These are phyloP conservation scores for Ploceus nigricollis DNA, from an alignment of 2,113 vertebrate species.

Conservation along the genomic window DNA sequence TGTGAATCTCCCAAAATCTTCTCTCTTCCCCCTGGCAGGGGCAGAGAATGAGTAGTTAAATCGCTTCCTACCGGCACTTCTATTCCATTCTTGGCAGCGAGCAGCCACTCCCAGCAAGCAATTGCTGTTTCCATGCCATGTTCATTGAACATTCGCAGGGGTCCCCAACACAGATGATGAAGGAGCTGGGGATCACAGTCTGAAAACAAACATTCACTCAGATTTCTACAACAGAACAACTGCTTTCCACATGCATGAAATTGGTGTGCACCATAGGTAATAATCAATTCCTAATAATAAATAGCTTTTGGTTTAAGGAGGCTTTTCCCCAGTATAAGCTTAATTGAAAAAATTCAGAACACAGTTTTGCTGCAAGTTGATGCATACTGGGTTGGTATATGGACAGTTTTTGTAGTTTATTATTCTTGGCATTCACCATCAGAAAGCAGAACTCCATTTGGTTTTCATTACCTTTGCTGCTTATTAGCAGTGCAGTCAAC, in stretches of 20 bases:
- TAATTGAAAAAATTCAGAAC: not conserved
- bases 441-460: not conserved
- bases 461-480: conserved; percentile 81
- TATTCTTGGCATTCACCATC: not conserved
- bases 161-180: conserved; percentile 94
- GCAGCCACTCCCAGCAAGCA: conserved; percentile 97
- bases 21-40: not conserved
- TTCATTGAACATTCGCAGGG: conserved; percentile 92
- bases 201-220: conserved; percentile 63
- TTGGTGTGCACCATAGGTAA: not conserved
- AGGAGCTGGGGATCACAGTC: conserved; percentile 90
- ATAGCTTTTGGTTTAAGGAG: not conserved
- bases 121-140: conserved; percentile 94
- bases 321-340: not conserved
- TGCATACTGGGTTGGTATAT: not conserved
- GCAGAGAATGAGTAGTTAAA: not conserved
- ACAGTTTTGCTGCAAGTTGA: not conserved
- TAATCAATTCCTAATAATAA: not conserved
- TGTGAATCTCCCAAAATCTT: not conserved
- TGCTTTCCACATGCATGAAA: not conserved
- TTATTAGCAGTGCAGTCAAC: conserved; percentile 91
- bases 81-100: conserved; percentile 89
- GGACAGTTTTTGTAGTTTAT: not conserved
- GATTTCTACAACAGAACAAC: not conserved
- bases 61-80: conserved; percentile 86